Conservation (phyloP, 2,888 invertebrate species). For the Synergus gifuensis region DNA sequence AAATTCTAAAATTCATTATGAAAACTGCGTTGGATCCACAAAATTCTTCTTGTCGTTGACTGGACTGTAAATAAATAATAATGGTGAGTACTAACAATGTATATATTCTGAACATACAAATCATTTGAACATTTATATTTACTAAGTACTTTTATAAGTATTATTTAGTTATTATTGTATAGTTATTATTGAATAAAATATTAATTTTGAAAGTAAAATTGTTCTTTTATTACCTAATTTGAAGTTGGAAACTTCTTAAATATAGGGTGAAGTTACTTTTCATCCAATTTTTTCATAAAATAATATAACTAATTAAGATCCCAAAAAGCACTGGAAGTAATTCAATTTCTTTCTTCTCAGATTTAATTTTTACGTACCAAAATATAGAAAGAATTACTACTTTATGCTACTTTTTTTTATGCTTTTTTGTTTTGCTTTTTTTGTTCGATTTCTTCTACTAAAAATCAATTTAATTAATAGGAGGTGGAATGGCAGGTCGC, state of each 20-base stretch:
- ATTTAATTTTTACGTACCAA: too few species aligned
- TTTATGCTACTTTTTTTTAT: too few species aligned
- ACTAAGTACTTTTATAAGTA: neutral
- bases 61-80: neutral
- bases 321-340: too few species aligned
- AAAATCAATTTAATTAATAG: constrained; percentile 59
- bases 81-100: neutral
- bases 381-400: too few species aligned
- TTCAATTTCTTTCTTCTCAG: too few species aligned
- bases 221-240: neutral
- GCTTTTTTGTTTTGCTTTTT: too few species aligned
- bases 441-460: neutral
- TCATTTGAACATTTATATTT: neutral
- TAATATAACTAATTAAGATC: too few species aligned
- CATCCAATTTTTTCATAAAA: too few species aligned
- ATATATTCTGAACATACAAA: neutral
- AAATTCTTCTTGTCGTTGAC: neutral
- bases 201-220: neutral
- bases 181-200: neutral
- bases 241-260: neutral
- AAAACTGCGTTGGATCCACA: neutral
- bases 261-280: too few species aligned
- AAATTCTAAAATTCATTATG: neutral
- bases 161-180: neutral
- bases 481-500: constrained; percentile 63